Base-by-base conservation (phyloP, 1,140 invertebrate species). In the Macrobrachium nipponense region DNA sequence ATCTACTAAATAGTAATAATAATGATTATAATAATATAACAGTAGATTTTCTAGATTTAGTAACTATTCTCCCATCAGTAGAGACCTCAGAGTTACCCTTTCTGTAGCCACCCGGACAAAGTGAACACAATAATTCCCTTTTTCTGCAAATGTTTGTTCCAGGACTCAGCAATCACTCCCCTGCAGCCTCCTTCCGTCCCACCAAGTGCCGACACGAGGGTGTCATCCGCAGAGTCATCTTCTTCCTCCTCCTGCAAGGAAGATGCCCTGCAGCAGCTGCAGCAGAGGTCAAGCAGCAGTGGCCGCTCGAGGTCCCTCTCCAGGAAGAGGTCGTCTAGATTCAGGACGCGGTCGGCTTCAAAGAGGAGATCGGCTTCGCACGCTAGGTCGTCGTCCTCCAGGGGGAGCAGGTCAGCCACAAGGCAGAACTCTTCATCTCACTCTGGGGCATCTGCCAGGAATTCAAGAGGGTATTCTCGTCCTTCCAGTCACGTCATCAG, bases 401-500 rank as follows among this genome's bases (percentile, higher is more conserved):
- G 27, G n/a, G n/a, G 73, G 18, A 44, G 73, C n/a, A 20, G 73
- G 18, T 76, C 77, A 64, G 17, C 20, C n/a, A 62, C 36, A 12
- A 7, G 75, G 18, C 75, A 80, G 36, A 36, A 80, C 11, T 66
- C 59, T 10, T 60, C 76, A 3, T 62, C 76, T 5, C 76, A 79
- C 11, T 43, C 59, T 60, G 60, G 18, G 20, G 23, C 60, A 62
- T 43, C 61, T n/a, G 36, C 77, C 15, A 80, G 77, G 64, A 36
- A 17, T 12, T 20, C 60, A 64, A 80, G 77, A 80, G 36, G 14
- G 23, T n/a, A 66, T 27, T 66, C 60, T 18, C 76, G 61, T 66
- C 61, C 77, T 80, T 66, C 61, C 77, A 80, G 77, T 43, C 77
- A 80, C 15, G 20, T 79, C 36, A 36, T 80, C 27, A 80, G 17